Evolutionary conservation across 2,797 vertebrate genomes (phyloP).

Genomic region (Sparus aurata): DNA sequence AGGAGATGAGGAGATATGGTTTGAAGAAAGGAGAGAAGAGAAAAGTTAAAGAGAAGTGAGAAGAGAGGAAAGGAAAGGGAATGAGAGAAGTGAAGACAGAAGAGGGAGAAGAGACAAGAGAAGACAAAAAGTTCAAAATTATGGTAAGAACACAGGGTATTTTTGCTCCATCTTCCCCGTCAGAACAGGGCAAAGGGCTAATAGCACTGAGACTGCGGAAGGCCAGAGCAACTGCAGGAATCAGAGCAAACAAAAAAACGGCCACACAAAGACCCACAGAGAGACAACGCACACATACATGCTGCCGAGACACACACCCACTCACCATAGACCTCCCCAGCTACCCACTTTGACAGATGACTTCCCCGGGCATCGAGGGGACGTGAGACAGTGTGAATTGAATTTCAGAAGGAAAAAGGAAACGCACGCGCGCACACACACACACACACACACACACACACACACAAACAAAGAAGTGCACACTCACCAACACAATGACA

Average conservation of each 20-base stretch:
- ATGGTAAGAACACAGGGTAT: slow-evolving; percentile 27
- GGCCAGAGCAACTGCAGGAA: slow-evolving; percentile 65
- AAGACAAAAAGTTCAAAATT: slow-evolving; percentile 3
- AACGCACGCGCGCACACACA: background rate
- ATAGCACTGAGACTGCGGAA: slow-evolving; percentile 68
- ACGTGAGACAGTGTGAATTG: slow-evolving; percentile 67
- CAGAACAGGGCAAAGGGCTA: slow-evolving; percentile 70
- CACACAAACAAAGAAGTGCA: slow-evolving; percentile 18
- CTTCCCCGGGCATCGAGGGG: slow-evolving; percentile 48
- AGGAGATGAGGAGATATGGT: background rate
- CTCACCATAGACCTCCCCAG: slow-evolving; percentile 47
- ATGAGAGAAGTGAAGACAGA: background rate
- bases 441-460: slow-evolving; percentile 11
- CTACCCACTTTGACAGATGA: slow-evolving; percentile 63
- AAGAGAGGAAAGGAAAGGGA: background rate
- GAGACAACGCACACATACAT: slow-evolving; percentile 32
- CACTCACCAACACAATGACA: slow-evolving; percentile 46
- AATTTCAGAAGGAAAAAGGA: slow-evolving; percentile 44
- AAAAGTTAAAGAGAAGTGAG: background rate
- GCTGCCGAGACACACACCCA: slow-evolving; percentile 20
- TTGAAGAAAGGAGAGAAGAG: background rate
- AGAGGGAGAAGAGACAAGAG: background rate
- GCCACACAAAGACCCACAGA: slow-evolving; percentile 34
- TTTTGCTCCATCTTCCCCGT: slow-evolving; percentile 39
- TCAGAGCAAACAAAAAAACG: slow-evolving; percentile 70